phyloP scores from a whole-genome alignment of 1,140 invertebrate genomes.

The Drosophila carrolli region DNA sequence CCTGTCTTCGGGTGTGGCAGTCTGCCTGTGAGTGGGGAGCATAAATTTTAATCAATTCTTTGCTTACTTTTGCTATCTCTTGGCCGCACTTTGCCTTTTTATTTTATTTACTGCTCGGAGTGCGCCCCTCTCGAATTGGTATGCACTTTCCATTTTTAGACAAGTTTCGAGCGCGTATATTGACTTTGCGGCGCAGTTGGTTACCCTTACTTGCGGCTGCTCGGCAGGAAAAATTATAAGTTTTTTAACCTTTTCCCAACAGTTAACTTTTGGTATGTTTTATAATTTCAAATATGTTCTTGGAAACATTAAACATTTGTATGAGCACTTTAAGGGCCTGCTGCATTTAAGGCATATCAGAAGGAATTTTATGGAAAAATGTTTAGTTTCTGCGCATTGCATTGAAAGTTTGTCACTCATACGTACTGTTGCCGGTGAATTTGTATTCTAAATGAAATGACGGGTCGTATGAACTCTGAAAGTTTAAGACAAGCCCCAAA shows the following conservation, averaged over 20 bases:
- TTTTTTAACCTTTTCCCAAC: background rate
- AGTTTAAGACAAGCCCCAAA: no score
- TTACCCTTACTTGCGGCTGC: background rate
- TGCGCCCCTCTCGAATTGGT: constrained; percentile 49
- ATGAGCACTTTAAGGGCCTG: no score
- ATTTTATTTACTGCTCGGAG: constrained; percentile 70
- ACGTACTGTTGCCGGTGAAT: no score
- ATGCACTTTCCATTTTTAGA: constrained; percentile 50
- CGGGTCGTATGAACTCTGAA: no score
- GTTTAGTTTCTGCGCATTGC: no score
- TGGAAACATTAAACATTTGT: no score
- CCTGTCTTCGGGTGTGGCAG: constrained; percentile 27
- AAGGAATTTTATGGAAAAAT: no score
- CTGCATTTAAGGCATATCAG: no score
- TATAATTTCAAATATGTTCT: no score
- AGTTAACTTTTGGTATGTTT: no score
- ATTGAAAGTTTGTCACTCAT: no score
- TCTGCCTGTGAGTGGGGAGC: constrained; percentile 26
- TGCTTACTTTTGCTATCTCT: constrained; percentile 69
- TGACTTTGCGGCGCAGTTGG: background rate
- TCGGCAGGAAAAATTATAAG: background rate
- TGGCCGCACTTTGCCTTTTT: constrained; percentile 62
- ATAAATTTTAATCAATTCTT: constrained; percentile 82
- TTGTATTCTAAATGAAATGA: no score
- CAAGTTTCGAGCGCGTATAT: background rate